Percentiles rank a stretch among this genome's conserved stretches.
phyloP scores from a whole-genome alignment of 2,113 vertebrate genomes.

The Taurulus bubalis region DNA sequence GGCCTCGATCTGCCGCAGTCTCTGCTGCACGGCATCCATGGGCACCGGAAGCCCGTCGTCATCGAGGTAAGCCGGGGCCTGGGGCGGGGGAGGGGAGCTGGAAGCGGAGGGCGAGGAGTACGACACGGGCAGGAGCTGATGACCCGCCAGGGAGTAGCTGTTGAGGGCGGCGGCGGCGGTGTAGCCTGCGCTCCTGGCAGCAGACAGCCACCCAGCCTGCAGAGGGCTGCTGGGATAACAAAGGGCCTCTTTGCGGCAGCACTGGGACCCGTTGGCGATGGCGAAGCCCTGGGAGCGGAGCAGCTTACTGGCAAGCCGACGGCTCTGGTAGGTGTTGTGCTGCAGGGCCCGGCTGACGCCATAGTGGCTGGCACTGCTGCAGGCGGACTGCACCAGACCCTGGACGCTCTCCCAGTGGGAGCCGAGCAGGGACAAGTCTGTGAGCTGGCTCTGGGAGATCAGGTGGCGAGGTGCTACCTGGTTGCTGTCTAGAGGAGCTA shows the following conservation, averaged over 20 bases:
- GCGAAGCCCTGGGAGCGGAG: slow-evolving; percentile 83
- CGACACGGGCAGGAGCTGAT: slow-evolving; percentile 60
- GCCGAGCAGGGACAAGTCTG: slow-evolving; percentile 89
- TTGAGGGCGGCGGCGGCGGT: slow-evolving; percentile 44
- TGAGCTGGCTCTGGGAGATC: slow-evolving; percentile 89
- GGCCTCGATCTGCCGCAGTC: slow-evolving; percentile 97
- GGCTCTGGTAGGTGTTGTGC: slow-evolving; percentile 87
- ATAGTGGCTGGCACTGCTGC: slow-evolving; percentile 75
- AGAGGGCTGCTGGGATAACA: slow-evolving; percentile 68
- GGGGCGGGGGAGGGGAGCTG: slow-evolving; percentile 84
- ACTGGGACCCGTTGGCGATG: slow-evolving; percentile 83
- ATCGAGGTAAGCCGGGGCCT: slow-evolving; percentile 91
- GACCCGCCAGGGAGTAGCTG: slow-evolving; percentile 84
- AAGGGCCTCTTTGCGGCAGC: slow-evolving; percentile 79
- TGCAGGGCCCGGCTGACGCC: slow-evolving; percentile 83
- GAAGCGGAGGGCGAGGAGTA: slow-evolving; percentile 80
- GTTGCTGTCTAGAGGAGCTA: slow-evolving; percentile 73
- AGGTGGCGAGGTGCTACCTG: slow-evolving; percentile 79
- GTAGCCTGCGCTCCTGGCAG: slow-evolving; percentile 59
- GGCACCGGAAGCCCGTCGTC: slow-evolving; percentile 97
- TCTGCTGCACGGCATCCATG: slow-evolving; percentile 94
- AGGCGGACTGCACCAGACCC: slow-evolving; percentile 90
- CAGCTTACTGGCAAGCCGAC: slow-evolving; percentile 85
- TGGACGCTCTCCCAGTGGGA: slow-evolving; percentile 95
- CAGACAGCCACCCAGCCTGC: slow-evolving; percentile 71